Percentiles rank a stretch among this genome's conserved stretches.
phyloP scores from a whole-genome alignment of 2,113 vertebrate species.

The Hyla sarda region DNA sequence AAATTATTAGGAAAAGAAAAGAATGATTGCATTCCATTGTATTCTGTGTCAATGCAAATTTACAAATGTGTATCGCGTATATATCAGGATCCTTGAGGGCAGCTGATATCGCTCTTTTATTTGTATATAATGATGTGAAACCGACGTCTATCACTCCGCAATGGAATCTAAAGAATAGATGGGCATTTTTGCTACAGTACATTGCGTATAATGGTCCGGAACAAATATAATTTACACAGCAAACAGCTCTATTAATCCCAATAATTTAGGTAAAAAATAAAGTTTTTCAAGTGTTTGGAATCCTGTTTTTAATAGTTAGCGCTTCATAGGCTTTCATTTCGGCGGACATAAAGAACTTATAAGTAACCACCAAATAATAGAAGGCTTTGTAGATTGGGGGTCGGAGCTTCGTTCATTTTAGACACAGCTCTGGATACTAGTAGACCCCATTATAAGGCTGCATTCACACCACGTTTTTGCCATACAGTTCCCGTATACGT shows the following conservation, averaged over 20 bases:
- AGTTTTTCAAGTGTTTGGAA: background rate
- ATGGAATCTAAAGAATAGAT: constrained; percentile 50
- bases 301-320: background rate
- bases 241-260: constrained; percentile 39
- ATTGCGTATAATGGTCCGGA: constrained; percentile 52
- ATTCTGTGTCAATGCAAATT: background rate
- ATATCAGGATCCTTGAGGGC: background rate
- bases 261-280: background rate
- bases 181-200: constrained; percentile 51
- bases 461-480: too few relatives aligned
- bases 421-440: too few relatives aligned
- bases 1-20: background rate
- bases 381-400: too few relatives aligned
- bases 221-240: constrained; percentile 42
- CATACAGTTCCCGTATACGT: too few relatives aligned
- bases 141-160: constrained; percentile 30
- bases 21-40: background rate
- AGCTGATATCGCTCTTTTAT: constrained; percentile 23
- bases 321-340: background rate
- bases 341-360: background rate
- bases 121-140: constrained; percentile 46
- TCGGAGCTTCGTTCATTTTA: too few relatives aligned
- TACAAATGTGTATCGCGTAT: background rate
- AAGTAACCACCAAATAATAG: background rate
- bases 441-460: too few relatives aligned